Base-by-base conservation (phyloP, 2,113 vertebrate genomes). In the Sebastes schlegelii region DNA sequence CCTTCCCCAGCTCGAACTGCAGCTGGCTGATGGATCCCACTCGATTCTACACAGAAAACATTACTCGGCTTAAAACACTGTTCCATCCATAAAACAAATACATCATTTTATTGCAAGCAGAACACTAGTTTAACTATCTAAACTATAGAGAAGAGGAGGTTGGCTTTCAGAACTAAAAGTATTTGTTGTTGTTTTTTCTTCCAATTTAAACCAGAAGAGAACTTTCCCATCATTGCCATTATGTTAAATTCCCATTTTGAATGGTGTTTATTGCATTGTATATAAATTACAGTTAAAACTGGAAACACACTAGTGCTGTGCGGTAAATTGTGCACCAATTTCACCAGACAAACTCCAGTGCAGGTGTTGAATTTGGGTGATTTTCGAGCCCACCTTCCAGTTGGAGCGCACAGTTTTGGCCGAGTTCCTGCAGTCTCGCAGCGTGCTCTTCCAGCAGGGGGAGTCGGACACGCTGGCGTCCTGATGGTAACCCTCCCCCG, bases 401-500 rank as follows among this genome's bases (percentile, higher is more conserved):
- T 99, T 99, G 90, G 95, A 94, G 84, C 96, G 95, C 71, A 99
- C 84, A 1, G 87, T 90, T 63, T 88, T 95, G 45, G 98, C 96
- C 1, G 92, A 95, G 92, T 93, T 95, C 8, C 94, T 94, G 90
- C 96, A 97, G 92, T 96, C 96, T 77, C 95, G 95, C 87, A 99
- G 94, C 46, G 95, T 92, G 4, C 96, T 95, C 86, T 99, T 99
- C 98, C 98, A 99, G 94, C 96, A 97, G 60, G 96, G 95, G 54
- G 91, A 96, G 78, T 97, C 97, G 0, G 96, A 96, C 92, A 99
- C 96, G 78, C 92, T 94, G 65, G 77, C 94, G 12, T 92, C 92
- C 2, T 84, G 70, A 5, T 96, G 94, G 87, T 95, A 96, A 0
- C 98, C 98, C 86, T 98, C 98, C 90, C 91, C 90, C 43, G 91